A percentile compares a stretch with the other conserved stretches of the same genome.
Evolutionary conservation across 2,888 invertebrate genomes (phyloP).

Genomic region (Eupeodes latifasciatus): DNA sequence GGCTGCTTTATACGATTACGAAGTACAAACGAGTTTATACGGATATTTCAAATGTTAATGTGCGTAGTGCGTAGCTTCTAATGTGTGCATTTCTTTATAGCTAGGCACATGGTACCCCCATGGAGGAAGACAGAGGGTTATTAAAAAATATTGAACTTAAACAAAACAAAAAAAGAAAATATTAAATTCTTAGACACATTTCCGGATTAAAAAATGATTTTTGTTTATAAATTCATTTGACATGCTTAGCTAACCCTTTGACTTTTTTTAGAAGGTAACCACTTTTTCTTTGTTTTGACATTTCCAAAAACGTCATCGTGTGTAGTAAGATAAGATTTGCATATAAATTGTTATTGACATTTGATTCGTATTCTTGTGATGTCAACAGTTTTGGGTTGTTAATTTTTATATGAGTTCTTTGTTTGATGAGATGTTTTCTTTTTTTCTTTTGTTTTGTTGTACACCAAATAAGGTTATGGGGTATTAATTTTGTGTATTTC

Average conservation of each 20-base stretch:
- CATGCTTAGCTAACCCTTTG: conserved; percentile 1
- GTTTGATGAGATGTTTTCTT: conserved; percentile 16
- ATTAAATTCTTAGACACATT: conserved; percentile 63
- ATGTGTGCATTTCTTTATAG: conserved; percentile 19
- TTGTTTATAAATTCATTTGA: conserved; percentile 50
- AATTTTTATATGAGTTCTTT: conserved; percentile 14
- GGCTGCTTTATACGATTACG: background rate
- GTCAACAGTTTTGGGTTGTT: conserved; percentile 26
- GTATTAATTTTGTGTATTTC: background rate
- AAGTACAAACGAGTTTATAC: background rate
- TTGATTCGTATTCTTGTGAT: conserved; percentile 20
- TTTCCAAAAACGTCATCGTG: conserved; percentile 2
- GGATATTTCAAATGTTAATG: conserved; percentile 18
- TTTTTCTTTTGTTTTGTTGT: background rate
- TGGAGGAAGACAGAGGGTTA: conserved; percentile 30
- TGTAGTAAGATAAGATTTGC: conserved; percentile 40
- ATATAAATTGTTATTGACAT: conserved; percentile 28
- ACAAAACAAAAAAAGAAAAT: background rate
- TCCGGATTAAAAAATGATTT: conserved; percentile 57
- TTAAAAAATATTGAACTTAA: conserved; percentile 42
- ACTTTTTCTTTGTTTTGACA: conserved; percentile 30
- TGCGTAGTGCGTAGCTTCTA: background rate
- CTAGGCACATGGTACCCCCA: too few species aligned
- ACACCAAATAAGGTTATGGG: conserved; percentile 31
- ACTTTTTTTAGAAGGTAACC: background rate